Conservation (phyloP, 2,113 vertebrate species). For the Hydrochoerus hydrochaeris region DNA sequence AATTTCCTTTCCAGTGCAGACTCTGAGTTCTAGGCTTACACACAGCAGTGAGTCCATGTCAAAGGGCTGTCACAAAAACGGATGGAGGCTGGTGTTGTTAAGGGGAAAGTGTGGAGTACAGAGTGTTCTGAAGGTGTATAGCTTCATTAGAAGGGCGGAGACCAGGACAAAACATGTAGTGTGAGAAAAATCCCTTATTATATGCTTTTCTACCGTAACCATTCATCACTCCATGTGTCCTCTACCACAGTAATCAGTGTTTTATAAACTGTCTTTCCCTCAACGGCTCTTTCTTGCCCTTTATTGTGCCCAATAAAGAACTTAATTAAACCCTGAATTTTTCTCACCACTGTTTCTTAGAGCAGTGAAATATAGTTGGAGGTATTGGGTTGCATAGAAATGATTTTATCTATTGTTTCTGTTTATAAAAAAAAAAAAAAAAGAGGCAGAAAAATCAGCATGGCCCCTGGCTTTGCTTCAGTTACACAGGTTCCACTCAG, state of each 20-base stretch:
- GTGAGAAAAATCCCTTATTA: slow-evolving; percentile 76
- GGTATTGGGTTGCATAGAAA: neutral
- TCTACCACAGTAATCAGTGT: slow-evolving; percentile 54
- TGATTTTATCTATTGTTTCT: neutral
- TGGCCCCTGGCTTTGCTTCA: neutral
- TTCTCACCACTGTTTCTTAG: slow-evolving; percentile 50
- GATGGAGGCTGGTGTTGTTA: neutral
- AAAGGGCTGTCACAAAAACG: slow-evolving; percentile 56
- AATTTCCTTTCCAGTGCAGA: rapidly evolving
- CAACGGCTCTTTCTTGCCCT: slow-evolving; percentile 61
- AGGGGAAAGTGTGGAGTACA: neutral
- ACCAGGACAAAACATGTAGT: slow-evolving; percentile 49
- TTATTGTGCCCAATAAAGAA: slow-evolving; percentile 54
- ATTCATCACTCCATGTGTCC: slow-evolving; percentile 70
- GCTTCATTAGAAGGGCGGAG: slow-evolving; percentile 59
- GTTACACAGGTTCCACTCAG: neutral
- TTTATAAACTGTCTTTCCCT: slow-evolving; percentile 75
- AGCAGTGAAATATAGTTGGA: neutral
- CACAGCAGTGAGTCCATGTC: neutral
- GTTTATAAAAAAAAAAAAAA: slow-evolving; percentile 1
- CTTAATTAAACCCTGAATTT: slow-evolving; percentile 72
- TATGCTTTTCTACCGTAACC: slow-evolving; percentile 26
- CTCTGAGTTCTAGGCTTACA: neutral
- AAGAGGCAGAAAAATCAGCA: neutral
- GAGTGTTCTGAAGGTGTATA: slow-evolving; percentile 53